Conservation (phyloP, 2,888 invertebrate genomes). For the Tupiocoris notatus region DNA sequence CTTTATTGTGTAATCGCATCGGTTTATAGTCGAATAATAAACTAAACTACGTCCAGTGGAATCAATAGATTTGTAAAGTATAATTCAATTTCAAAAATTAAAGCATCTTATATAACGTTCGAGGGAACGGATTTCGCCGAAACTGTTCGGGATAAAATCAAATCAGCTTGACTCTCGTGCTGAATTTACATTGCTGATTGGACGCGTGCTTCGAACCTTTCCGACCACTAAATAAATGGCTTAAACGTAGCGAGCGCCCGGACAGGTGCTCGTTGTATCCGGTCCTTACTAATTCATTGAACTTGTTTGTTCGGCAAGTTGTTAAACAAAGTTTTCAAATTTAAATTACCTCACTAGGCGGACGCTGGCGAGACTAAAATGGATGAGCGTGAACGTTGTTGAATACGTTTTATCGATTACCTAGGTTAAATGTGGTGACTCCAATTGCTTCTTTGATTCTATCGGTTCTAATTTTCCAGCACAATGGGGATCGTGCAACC, state of each 20-base stretch:
- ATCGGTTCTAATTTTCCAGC: too few species aligned
- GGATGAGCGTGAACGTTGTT: not conserved
- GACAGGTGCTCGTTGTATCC: slow-evolving; percentile 9
- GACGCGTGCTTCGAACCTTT: not conserved
- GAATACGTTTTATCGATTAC: too few species aligned
- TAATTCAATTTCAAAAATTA: too few species aligned
- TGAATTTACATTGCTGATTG: slow-evolving; percentile 18
- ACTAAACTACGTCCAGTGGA: too few species aligned
- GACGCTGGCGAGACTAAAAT: not conserved
- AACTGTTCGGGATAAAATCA: not conserved
- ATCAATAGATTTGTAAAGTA: too few species aligned
- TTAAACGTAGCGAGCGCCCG: not conserved
- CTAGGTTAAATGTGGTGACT: too few species aligned
- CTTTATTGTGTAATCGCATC: too few species aligned
- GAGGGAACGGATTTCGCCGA: not conserved
- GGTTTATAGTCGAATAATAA: too few species aligned
- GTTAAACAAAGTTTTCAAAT: slow-evolving; percentile 25
- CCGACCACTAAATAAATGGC: slow-evolving; percentile 19
- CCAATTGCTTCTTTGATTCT: too few species aligned
- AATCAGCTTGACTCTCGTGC: not conserved
- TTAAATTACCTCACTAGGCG: slow-evolving; percentile 2
- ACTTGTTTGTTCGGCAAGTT: slow-evolving; percentile 28
- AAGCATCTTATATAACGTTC: too few species aligned
- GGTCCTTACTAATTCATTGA: slow-evolving; percentile 14
- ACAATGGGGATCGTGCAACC: too few species aligned